Evolutionary conservation across 2,888 invertebrate species (phyloP).

Genomic region (Leistus spinibarbis): DNA sequence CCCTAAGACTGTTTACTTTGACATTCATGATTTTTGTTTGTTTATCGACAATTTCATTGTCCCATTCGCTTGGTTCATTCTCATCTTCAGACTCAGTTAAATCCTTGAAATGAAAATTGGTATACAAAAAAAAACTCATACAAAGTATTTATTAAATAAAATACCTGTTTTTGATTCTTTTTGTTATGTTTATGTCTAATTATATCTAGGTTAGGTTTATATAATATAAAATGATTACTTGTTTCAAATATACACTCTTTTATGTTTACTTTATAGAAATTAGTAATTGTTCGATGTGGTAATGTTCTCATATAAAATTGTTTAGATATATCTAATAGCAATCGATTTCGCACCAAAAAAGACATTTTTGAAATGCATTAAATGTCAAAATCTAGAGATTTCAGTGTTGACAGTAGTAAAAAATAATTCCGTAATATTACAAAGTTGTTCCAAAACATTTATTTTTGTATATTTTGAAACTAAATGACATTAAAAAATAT

Average conservation of each 20-base stretch:
- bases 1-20: conserved; percentile 69
- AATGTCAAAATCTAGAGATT: neutral
- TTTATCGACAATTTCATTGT: conserved; percentile 58
- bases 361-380: conserved; percentile 24
- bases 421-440: neutral
- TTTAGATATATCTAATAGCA: conserved; percentile 20
- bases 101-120: neutral
- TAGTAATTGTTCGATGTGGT: conserved; percentile 9
- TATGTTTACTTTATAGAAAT: conserved; percentile 2
- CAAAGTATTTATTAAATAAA: conserved; percentile 1
- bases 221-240: neutral
- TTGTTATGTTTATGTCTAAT: conserved; percentile 25
- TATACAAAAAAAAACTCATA: neutral
- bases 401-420: neutral
- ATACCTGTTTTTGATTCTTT: conserved; percentile 32
- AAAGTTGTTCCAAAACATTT: neutral
- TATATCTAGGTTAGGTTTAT: conserved; percentile 24
- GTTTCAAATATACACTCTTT: neutral
- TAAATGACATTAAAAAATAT: neutral
- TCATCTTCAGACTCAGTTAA: conserved; percentile 62
- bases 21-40: conserved; percentile 70
- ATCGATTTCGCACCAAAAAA: neutral
- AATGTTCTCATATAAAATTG: neutral
- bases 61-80: conserved; percentile 56
- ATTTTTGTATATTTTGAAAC: neutral